Evolutionary conservation across 2,113 vertebrate genomes (phyloP), one percentile per base, ranked within the genome.

Genomic region (Ia io): DNA sequence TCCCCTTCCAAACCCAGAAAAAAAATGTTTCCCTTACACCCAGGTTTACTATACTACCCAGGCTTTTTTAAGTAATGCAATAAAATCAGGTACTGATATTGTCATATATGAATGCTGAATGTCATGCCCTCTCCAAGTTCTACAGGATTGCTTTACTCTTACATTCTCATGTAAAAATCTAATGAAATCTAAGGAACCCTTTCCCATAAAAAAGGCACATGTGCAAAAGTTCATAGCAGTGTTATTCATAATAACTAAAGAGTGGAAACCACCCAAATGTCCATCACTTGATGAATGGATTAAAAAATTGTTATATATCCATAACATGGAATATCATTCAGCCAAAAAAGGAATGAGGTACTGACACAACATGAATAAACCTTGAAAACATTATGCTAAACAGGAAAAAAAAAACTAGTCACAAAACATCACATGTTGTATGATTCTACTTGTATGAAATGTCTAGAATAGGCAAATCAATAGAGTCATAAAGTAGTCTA

Each of bases 301-400:
- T 85, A 65, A 65, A 74, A 89, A 85, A 96, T 28, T 73, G 25
- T 25, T 44, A 25, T 70, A 69, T 74, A 92, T 44, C 47, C 9
- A 44, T 83, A 92, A 9, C 84, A 73, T 91, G 25, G 65, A 94
- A 22, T 86, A 53, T 9, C 63, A 93, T 59, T 95, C 51, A 88
- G 23, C 20, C 40, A 86, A 93, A 86, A 93, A 94, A 77, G 11
- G 44, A 84, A 95, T 91, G 25, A 47, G 44, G 40, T 49, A 82
- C 12, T 85, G 32, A 73, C 37, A 90, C 4, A 86, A 84, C 30
- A 59, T 40, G 65, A 20, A 44, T 67, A 42, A 90, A 82, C 18
- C 37, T 53, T 78, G 69, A 94, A 96, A 96, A 91, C 16, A 74
- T 23, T 51, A 90, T 53, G 40, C n/a, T 65, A 95, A n/a, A n/a